A percentile compares a stretch with the other conserved stretches of the same genome.
These are phyloP conservation scores for Caenorhabditis angaria DNA, from an alignment of 2,888 invertebrate genomes.

Conservation along the genomic window DNA sequence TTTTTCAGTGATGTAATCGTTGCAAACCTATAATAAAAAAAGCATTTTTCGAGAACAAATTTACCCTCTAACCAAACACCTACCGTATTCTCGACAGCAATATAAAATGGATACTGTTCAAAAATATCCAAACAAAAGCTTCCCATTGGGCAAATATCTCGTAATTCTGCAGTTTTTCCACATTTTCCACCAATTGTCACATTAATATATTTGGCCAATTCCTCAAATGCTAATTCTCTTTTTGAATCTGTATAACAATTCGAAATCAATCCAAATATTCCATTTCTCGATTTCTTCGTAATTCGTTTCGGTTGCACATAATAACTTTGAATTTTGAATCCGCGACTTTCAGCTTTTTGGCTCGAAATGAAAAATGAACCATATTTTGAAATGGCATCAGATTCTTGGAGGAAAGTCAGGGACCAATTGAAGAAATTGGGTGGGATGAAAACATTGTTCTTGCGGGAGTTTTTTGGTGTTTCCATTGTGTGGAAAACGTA, in stretches of 20 bases:
- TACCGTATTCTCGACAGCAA: constrained; percentile 67
- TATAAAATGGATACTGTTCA: constrained; percentile 63
- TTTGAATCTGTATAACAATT: constrained; percentile 65
- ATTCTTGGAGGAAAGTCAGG: constrained; percentile 75
- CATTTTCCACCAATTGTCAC: constrained; percentile 66
- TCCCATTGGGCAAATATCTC: constrained; percentile 50
- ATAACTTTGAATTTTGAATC: constrained; percentile 55
- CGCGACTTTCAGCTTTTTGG: constrained; percentile 48
- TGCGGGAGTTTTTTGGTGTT: constrained; percentile 49
- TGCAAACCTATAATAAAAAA: too few relatives aligned
- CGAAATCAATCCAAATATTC: constrained; percentile 67
- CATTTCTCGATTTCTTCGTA: constrained; percentile 56
- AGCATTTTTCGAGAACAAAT: too few relatives aligned
- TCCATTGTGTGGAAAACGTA: constrained; percentile 49
- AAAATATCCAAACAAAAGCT: constrained; percentile 43
- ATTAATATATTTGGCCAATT: constrained; percentile 57
- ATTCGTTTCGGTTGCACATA: constrained; percentile 42
- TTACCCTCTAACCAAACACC: not conserved
- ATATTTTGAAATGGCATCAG: constrained; percentile 74
- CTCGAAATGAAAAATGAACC: constrained; percentile 69
- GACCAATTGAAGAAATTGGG: constrained; percentile 75
- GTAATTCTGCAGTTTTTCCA: constrained; percentile 33
- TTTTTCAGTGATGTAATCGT: constrained; percentile 71
- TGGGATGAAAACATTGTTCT: too few relatives aligned
- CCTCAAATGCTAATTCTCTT: constrained; percentile 57